Base-by-base conservation (phyloP, 2,797 vertebrate species). In the Chelidonichthys spinosus region DNA sequence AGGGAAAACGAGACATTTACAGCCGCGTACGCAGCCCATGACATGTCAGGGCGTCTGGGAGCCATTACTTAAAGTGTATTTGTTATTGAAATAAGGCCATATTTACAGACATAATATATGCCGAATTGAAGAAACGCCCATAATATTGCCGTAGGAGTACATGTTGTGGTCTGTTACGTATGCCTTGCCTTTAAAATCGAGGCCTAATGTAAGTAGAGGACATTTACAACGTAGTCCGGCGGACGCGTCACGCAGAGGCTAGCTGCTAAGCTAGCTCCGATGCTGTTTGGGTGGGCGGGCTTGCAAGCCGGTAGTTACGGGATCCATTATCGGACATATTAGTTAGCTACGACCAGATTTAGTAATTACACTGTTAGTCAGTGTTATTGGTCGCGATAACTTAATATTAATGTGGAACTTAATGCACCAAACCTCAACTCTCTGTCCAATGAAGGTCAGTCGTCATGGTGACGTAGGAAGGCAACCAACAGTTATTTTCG, bases 391-490 rank as follows among this genome's bases (percentile, higher is more conserved):
- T 5, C 37, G 11, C 5, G 25, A 25, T 1, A 25, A 25, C 25
- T 25, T 25, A 25, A 25, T 25, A 25, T 25, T 25, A 25, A 25
- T 25, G 25, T 44, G 4, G 4, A 8, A 6, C 15, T 15, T 1
- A 0, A 36, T 44, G 55, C 43, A 37, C 1, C 33, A 1, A 44
- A 17, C 35, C 4, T 65, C 11, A 0, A 7, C 37, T 67, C 65
- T 62, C 62, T 75, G 84, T 64, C 78, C 81, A 0, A 33, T 84
- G 79, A 89, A 89, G 85, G 88, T 86, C 88, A 88, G 63, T 8
- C 70, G 13, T 39, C 49, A 11, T n/a, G 39, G 39, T 39, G 44
- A 32, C 5, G 10, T 1, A 52, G 10, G 2, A 13, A 3, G 42
- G 40, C 25, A 56, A n/a, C 37, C 2, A 0, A 8, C 7, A 36